Conservation (phyloP, 2,888 invertebrate genomes). For the Proisotoma minuta region DNA sequence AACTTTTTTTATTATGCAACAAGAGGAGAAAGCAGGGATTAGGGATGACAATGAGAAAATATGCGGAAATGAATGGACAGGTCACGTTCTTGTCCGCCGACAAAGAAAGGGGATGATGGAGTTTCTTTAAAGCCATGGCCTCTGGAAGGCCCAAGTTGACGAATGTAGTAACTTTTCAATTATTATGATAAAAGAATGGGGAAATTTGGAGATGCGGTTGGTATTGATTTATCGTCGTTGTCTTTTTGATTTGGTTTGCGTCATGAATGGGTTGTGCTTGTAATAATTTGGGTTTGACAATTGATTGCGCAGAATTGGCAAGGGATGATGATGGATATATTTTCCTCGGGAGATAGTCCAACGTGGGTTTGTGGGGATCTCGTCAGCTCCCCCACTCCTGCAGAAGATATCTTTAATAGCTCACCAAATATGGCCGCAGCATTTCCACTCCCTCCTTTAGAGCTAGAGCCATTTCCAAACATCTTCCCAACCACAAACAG, state of each 20-base stretch:
- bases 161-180: too few species aligned
- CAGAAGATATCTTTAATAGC: slow-evolving; percentile 37
- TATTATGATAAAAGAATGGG: slow-evolving; percentile 20
- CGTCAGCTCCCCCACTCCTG: slow-evolving; percentile 38
- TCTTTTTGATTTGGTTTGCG: too few species aligned
- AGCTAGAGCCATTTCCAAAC: slow-evolving; percentile 68
- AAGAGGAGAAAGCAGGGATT: too few species aligned
- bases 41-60: too few species aligned
- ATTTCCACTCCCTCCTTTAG: slow-evolving; percentile 75
- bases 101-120: too few species aligned
- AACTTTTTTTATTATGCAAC: too few species aligned
- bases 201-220: too few species aligned
- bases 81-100: too few species aligned
- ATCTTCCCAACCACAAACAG: slow-evolving; percentile 61
- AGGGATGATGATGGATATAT: slow-evolving; percentile 46
- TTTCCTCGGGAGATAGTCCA: slow-evolving; percentile 46
- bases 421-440: slow-evolving; percentile 81
- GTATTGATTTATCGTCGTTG: too few species aligned
- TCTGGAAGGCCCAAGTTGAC: too few species aligned
- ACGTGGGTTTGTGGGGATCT: slow-evolving; percentile 46
- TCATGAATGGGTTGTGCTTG: neutral
- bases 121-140: too few species aligned
- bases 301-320: slow-evolving; percentile 38
- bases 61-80: too few species aligned
- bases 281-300: slow-evolving; percentile 6